Evolutionary conservation across 2,888 invertebrate genomes (phyloP).

Genomic region (Portevinia maculata): DNA sequence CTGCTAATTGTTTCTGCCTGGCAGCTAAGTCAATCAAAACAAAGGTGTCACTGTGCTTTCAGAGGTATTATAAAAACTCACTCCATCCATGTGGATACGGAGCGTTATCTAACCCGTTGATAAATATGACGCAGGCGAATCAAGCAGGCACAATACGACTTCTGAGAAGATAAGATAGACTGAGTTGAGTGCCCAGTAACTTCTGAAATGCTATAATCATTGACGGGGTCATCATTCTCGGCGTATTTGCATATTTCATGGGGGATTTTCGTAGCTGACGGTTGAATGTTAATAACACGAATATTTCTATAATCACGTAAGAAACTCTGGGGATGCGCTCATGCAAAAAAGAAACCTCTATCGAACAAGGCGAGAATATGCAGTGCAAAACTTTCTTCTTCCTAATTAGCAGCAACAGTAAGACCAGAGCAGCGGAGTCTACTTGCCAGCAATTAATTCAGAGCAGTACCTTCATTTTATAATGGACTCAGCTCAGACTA

Average conservation of each 20-base stretch:
- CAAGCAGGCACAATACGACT: slow-evolving; percentile 4
- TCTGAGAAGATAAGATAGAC: slow-evolving; percentile 27
- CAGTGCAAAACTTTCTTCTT: slow-evolving; percentile 69
- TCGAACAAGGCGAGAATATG: slow-evolving; percentile 37
- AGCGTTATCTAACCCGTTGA: slow-evolving; percentile 43
- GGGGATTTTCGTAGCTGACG: slow-evolving; percentile 28
- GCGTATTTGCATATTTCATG: slow-evolving; percentile 56
- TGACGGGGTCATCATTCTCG: slow-evolving; percentile 58
- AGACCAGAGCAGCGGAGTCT: slow-evolving; percentile 23
- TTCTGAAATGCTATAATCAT: slow-evolving; percentile 34
- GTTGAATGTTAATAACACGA: slow-evolving; percentile 38
- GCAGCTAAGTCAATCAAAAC: slow-evolving; percentile 33
- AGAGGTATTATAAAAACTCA: background rate
- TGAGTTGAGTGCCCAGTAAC: background rate
- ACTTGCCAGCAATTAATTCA: slow-evolving; percentile 64
- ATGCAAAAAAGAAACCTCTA: slow-evolving; percentile 51
- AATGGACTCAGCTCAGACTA: slow-evolving; percentile 32
- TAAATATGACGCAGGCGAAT: slow-evolving; percentile 5
- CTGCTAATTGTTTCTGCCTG: background rate
- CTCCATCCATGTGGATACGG: background rate
- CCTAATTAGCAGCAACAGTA: slow-evolving; percentile 65
- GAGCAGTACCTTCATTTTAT: slow-evolving; percentile 33
- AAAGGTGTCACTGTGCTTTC: slow-evolving; percentile 44
- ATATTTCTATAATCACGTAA: slow-evolving; percentile 68
- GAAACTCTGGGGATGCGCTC: slow-evolving; percentile 40